phyloP scores from a whole-genome alignment of 2,113 vertebrate species.

The Micromys minutus region DNA sequence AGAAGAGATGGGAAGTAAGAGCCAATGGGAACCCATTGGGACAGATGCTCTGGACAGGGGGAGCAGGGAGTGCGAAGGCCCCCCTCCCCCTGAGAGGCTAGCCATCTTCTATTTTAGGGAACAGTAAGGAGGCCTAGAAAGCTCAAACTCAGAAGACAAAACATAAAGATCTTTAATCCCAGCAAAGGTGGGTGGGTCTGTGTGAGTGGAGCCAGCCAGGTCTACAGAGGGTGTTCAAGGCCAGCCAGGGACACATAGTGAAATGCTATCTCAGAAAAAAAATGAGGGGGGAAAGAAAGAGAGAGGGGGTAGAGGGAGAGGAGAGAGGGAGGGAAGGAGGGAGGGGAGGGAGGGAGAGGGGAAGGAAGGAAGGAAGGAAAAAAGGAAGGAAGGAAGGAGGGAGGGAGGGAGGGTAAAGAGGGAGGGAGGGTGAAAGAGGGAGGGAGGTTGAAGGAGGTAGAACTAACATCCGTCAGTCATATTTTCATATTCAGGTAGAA shows the following conservation, averaged over 20 bases:
- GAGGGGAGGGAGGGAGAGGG: too few relatives aligned
- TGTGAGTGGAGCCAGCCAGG: not conserved
- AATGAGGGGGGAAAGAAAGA: too few relatives aligned
- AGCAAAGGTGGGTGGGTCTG: not conserved
- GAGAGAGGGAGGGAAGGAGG: too few relatives aligned
- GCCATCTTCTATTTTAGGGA: not conserved
- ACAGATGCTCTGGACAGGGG: not conserved
- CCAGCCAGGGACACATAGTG: not conserved
- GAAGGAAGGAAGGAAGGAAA: too few relatives aligned
- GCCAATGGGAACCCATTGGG: not conserved
- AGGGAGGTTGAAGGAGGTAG: not conserved
- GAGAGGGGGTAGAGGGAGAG: not conserved
- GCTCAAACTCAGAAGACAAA: not conserved
- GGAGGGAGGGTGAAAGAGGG: too few relatives aligned
- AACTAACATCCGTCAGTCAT: not conserved
- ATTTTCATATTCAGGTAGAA: not conserved
- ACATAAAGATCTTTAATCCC: not conserved
- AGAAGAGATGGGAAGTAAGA: not conserved
- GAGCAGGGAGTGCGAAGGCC: not conserved
- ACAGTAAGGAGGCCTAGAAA: not conserved
- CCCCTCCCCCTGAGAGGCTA: not conserved
- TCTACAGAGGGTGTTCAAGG: not conserved
- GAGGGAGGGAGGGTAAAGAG: not conserved
- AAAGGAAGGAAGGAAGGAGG: too few relatives aligned
- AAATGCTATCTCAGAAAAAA: not conserved